phyloP scores from a whole-genome alignment of 2,113 vertebrate species.

The Dolichotis patagonum region DNA sequence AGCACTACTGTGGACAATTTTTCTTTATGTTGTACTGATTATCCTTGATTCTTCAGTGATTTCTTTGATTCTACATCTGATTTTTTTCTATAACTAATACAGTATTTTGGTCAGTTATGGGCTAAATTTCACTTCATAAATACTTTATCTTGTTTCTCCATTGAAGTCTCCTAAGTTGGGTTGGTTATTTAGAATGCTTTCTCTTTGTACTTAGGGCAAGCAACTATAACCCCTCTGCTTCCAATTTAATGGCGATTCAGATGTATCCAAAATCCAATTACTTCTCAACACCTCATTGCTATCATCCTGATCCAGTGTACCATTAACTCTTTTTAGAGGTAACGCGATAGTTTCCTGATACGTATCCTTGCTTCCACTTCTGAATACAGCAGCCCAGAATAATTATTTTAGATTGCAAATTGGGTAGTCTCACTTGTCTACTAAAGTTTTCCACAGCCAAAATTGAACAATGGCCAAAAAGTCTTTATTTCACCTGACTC shows the following conservation, averaged over 20 bases:
- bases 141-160: background rate
- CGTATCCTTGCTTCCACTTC: background rate
- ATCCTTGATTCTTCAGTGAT: background rate
- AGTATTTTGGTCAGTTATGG: background rate
- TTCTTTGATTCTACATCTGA: background rate
- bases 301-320: background rate
- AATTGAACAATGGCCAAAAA: background rate
- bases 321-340: background rate
- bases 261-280: background rate
- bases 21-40: background rate
- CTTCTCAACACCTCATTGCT: background rate
- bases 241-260: background rate
- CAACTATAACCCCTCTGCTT: background rate
- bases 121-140: background rate
- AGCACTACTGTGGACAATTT: background rate
- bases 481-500: background rate
- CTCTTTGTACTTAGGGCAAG: background rate
- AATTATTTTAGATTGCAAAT: background rate
- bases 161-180: background rate
- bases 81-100: background rate
- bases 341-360: background rate
- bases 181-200: background rate
- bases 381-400: background rate
- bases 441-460: background rate
- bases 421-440: background rate